A percentile compares a stretch with the other conserved stretches of the same genome.
Conservation (phyloP, 2,797 vertebrate species). For the Salmo trutta region DNA sequence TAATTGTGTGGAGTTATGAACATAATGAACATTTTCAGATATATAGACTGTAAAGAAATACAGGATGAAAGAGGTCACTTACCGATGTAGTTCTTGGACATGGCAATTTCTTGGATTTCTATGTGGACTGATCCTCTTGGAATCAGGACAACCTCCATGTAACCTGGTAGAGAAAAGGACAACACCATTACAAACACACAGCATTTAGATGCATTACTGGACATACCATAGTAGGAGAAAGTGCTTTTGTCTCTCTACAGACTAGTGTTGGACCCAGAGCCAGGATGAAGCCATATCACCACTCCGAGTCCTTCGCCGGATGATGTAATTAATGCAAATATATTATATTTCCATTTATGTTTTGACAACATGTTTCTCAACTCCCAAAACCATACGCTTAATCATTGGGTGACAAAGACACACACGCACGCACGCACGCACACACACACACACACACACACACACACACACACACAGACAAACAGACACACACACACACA, state of each 20-base stretch:
- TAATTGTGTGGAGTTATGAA: neutral
- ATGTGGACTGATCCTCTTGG: conserved; percentile 97
- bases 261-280: conserved; percentile 44
- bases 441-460: too few species aligned
- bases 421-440: too few species aligned
- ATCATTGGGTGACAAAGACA: conserved; percentile 46
- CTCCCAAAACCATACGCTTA: conserved; percentile 55
- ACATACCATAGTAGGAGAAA: conserved; percentile 76
- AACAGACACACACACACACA: too few species aligned
- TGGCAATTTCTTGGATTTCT: conserved; percentile 88
- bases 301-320: conserved; percentile 48
- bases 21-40: neutral
- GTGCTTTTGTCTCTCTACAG: conserved; percentile 52
- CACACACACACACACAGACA: neutral
- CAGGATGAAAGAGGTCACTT: conserved; percentile 59
- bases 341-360: conserved; percentile 57
- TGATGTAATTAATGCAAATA: conserved; percentile 59
- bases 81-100: conserved; percentile 99
- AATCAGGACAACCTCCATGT: conserved; percentile 97
- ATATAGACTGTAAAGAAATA: neutral
- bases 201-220: conserved; percentile 73
- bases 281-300: conserved; percentile 45
- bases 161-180: conserved; percentile 82
- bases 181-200: conserved; percentile 40
- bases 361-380: conserved; percentile 62